Conservation (phyloP, 2,797 vertebrate species). For the Xenopus petersii region DNA sequence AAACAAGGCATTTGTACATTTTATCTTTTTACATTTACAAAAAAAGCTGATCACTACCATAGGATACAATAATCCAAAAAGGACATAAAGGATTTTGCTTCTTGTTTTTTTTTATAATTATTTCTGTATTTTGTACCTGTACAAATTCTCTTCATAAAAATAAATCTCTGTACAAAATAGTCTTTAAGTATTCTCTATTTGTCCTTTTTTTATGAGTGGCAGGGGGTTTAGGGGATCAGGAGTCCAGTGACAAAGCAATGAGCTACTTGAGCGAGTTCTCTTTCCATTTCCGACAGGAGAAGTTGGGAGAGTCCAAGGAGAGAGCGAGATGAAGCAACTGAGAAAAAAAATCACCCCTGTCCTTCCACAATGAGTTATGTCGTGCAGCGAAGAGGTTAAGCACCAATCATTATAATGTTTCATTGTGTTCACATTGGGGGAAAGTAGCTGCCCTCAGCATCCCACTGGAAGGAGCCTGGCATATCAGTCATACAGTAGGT, state of each 20-base stretch:
- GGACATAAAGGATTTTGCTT: constrained; percentile 76
- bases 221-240: constrained; percentile 49
- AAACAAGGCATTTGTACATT: constrained; percentile 98
- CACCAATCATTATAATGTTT: constrained; percentile 30
- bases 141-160: constrained; percentile 99
- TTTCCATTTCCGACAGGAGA: constrained; percentile 37
- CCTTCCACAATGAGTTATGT: constrained; percentile 17
- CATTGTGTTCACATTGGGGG: background rate
- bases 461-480: no score
- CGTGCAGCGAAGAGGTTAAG: constrained; percentile 32
- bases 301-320: constrained; percentile 42
- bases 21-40: constrained; percentile 89
- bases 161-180: constrained; percentile 99
- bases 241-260: constrained; percentile 35
- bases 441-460: background rate
- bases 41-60: constrained; percentile 81
- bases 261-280: constrained; percentile 24
- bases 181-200: constrained; percentile 59
- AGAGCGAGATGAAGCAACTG: background rate
- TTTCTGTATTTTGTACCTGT: constrained; percentile 83
- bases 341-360: constrained; percentile 1
- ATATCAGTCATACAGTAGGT: no score
- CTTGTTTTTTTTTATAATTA: constrained; percentile 17
- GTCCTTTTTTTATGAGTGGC: constrained; percentile 51
- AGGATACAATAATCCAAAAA: constrained; percentile 97